phyloP scores from a whole-genome alignment of 2,888 invertebrate genomes.

The Catocala sponsa region DNA sequence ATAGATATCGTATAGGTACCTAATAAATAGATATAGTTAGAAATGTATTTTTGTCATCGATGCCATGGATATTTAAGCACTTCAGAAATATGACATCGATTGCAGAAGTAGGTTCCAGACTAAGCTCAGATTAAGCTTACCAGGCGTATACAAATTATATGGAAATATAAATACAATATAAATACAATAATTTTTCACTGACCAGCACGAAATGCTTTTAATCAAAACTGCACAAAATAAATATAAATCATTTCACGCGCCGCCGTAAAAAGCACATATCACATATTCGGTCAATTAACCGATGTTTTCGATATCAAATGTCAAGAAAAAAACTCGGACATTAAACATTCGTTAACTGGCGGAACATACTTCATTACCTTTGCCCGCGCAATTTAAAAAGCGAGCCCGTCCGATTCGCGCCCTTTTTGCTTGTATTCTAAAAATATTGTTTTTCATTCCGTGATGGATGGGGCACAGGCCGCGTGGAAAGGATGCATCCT shows the following conservation, averaged over 20 bases:
- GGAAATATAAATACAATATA: too few relatives aligned
- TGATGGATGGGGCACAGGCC: slow-evolving; percentile 68
- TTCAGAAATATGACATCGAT: too few relatives aligned
- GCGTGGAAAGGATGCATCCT: slow-evolving; percentile 62
- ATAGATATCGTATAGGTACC: too few relatives aligned
- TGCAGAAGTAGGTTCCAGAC: too few relatives aligned
- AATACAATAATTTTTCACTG: not conserved
- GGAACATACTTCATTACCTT: slow-evolving; percentile 60
- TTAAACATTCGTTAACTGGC: slow-evolving; percentile 56
- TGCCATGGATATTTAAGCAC: too few relatives aligned
- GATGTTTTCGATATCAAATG: slow-evolving; percentile 54
- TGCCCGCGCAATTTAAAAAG: slow-evolving; percentile 56
- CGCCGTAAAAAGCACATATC: slow-evolving; percentile 34
- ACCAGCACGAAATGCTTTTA: not conserved
- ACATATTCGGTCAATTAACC: slow-evolving; percentile 62
- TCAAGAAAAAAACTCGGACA: slow-evolving; percentile 43
- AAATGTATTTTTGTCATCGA: too few relatives aligned
- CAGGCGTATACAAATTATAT: too few relatives aligned
- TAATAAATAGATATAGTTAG: too few relatives aligned
- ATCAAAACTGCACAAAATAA: not conserved
- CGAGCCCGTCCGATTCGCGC: slow-evolving; percentile 58
- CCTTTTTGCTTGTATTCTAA: slow-evolving; percentile 65
- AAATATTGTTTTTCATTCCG: slow-evolving; percentile 60
- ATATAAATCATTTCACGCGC: slow-evolving; percentile 1
- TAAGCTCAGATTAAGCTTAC: too few relatives aligned